A percentile compares a stretch with the other conserved stretches of the same genome.
These are phyloP conservation scores for Parthenolecanium corni DNA, from an alignment of 2,888 invertebrate genomes.

Conservation along the genomic window DNA sequence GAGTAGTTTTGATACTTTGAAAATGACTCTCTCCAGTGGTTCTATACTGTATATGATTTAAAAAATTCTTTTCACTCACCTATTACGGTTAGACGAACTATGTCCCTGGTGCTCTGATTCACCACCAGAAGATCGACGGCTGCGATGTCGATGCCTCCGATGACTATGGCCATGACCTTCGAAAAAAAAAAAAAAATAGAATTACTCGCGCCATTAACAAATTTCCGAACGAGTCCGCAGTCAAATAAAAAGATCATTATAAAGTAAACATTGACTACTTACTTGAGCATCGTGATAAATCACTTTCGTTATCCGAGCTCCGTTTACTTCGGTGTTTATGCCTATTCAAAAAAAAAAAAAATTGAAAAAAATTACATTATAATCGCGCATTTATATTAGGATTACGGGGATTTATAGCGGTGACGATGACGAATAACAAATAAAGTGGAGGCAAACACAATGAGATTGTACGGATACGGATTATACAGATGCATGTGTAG, in stretches of 20 bases:
- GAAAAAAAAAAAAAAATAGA: no score
- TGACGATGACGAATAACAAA: neutral
- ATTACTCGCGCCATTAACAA: no score
- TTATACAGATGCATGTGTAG: neutral
- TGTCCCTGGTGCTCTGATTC: constrained; percentile 30
- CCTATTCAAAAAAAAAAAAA: constrained; percentile 35
- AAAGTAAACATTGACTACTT: constrained; percentile 16
- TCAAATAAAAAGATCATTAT: no score
- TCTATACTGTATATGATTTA: no score
- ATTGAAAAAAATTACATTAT: no score
- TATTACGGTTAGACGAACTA: constrained; percentile 1
- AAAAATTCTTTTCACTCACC: no score
- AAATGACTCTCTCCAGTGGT: no score
- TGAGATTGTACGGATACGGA: neutral
- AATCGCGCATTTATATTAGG: neutral
- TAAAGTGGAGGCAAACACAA: neutral
- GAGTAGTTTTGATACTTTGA: no score
- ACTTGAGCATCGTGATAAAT: constrained; percentile 69
- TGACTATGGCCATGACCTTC: constrained; percentile 28
- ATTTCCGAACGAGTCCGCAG: no score
- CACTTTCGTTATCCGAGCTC: constrained; percentile 82
- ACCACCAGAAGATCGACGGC: constrained; percentile 32
- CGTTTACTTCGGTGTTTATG: constrained; percentile 65
- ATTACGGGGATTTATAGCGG: neutral
- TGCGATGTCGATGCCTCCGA: constrained; percentile 33